Evolutionary conservation across 1,140 invertebrate species (phyloP).

Genomic region (Drosophila setifemur): DNA sequence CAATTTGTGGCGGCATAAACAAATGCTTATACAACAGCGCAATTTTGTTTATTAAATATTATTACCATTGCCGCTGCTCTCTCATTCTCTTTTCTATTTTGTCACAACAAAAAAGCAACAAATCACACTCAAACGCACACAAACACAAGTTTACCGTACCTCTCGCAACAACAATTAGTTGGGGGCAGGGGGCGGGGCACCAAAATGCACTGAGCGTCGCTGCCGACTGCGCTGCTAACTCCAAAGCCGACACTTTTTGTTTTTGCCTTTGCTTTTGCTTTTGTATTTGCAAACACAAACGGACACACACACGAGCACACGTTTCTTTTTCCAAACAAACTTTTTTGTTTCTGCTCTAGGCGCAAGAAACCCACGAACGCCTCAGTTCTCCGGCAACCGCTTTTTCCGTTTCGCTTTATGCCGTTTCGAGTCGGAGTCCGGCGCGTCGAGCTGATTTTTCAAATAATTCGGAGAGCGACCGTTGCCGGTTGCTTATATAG

Average conservation of each 20-base stretch:
- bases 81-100: slow-evolving; percentile 4
- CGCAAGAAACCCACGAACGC: slow-evolving; percentile 12
- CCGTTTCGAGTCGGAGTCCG: neutral
- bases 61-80: slow-evolving; percentile 19
- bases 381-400: slow-evolving; percentile 14
- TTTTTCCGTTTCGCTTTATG: neutral
- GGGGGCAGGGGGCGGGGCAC: slow-evolving; percentile 9
- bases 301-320: slow-evolving; percentile 6
- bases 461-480: neutral
- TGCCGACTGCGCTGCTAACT: slow-evolving; percentile 12
- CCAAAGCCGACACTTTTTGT: slow-evolving; percentile 17
- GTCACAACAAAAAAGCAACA: slow-evolving; percentile 26
- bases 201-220: slow-evolving; percentile 51
- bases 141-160: slow-evolving; percentile 37
- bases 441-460: neutral
- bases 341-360: slow-evolving; percentile 24
- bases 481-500: slow-evolving; percentile 1
- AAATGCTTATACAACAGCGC: slow-evolving; percentile 52
- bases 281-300: slow-evolving; percentile 50
- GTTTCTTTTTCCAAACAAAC: slow-evolving; percentile 47
- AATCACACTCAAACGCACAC: slow-evolving; percentile 20
- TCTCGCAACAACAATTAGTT: slow-evolving; percentile 57
- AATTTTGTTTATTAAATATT: slow-evolving; percentile 64
- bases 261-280: slow-evolving; percentile 18
- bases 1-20: slow-evolving; percentile 39